Base-by-base conservation (phyloP, 2,797 vertebrate species). In the Rhinophrynus dorsalis region DNA sequence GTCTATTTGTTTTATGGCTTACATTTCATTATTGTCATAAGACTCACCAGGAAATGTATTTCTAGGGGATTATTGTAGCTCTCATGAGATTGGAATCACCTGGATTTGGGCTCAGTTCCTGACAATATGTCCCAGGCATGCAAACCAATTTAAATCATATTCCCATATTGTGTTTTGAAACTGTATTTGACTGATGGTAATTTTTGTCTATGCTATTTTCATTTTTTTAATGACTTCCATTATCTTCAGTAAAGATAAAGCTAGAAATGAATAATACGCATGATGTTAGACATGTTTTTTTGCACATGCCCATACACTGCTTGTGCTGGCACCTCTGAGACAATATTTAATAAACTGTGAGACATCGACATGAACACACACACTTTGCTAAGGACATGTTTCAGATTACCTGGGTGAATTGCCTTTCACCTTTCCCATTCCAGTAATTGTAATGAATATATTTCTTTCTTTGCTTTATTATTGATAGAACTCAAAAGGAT, bases 51-150 rank as follows among this genome's bases (percentile, higher is more conserved):
- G 72, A 74, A 78, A 76, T 74, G 54, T 47, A 30, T 76, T 83
- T 80, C 66, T 68, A 79, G 67, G 67, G 78, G 3, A 74, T 81
- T 74, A 69, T 67, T 74, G 47, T 76, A 70, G 78, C 84, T 81
- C 76, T 70, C 78, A 51, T 70, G 67, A 74, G 70, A 75, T 77
- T 82, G 76, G 76, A 84, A 65, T 77, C 77, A 74, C 75, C 38
- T 81, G 79, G 80, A 76, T 81, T 79, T 84, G 83, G 82, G 83
- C 83, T 81, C 80, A 77, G 78, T 84, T 76, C 81, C 82, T 80
- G 71, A 0, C 79, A 78, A 75, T 84, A 84, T 73, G 47, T 54
- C 55, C 51, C 47, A 66, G 55, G 55, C 62, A 60, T 67, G 55
- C 70, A 73, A 54, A 54, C 55, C 47, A 59, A 37, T 73, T 60